Percentiles rank a stretch among this genome's conserved stretches.
Evolutionary conservation across 2,113 vertebrate genomes (phyloP).

Genomic region (Brienomyrus longianalis): DNA sequence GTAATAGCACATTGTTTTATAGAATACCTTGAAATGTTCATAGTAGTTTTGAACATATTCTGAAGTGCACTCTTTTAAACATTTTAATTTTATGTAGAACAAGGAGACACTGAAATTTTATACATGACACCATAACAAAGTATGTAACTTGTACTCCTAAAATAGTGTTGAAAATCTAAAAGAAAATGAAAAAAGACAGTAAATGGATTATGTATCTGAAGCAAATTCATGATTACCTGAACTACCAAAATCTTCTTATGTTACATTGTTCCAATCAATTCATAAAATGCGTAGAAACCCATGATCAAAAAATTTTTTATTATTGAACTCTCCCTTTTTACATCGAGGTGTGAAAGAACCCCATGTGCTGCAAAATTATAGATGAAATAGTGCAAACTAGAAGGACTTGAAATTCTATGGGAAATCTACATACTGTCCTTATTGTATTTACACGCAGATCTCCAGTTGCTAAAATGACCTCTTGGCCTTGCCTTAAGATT

Average conservation of each 20-base stretch:
- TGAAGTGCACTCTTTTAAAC: background rate
- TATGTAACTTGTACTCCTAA: background rate
- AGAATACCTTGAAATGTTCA: background rate
- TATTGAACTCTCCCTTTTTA: background rate
- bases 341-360: background rate
- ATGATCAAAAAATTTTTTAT: background rate
- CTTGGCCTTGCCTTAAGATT: background rate
- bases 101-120: background rate
- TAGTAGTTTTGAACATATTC: background rate
- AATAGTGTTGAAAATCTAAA: background rate
- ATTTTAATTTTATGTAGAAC: background rate
- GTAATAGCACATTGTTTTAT: background rate
- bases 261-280: background rate
- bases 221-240: background rate
- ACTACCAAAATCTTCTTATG: background rate
- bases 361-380: background rate
- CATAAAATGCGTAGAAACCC: background rate
- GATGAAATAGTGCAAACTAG: background rate
- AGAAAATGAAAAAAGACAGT: background rate
- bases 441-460: background rate
- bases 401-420: background rate
- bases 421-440: background rate
- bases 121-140: background rate
- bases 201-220: background rate
- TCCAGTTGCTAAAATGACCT: background rate